Evolutionary conservation across 2,113 vertebrate genomes (phyloP).

Genomic region (Daphoenositta chrysoptera): DNA sequence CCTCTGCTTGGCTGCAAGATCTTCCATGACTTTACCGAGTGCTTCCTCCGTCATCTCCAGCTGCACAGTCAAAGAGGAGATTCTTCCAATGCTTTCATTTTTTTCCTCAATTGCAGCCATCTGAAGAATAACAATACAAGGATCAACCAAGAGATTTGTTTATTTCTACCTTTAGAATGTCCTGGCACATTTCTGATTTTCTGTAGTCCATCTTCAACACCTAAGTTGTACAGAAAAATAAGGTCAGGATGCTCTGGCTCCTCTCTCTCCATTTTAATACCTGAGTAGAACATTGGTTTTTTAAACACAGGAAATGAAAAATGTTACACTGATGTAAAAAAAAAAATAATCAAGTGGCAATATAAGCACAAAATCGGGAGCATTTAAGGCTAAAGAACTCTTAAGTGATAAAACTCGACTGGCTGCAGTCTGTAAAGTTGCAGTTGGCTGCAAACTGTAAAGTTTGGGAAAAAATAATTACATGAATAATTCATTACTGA

Average conservation of each 20-base stretch:
- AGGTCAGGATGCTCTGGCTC: background rate
- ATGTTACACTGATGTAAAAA: background rate
- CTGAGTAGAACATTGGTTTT: background rate
- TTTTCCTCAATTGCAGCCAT: constrained; percentile 64
- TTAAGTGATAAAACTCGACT: rapidly evolving
- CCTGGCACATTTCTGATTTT: background rate
- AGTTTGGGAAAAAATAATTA: too few relatives aligned
- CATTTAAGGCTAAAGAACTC: background rate
- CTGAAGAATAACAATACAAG: constrained; percentile 36
- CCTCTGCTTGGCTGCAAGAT: constrained; percentile 49
- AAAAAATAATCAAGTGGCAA: rapidly evolving
- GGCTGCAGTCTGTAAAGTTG: too few relatives aligned
- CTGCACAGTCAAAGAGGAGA: constrained; percentile 58
- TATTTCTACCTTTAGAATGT: background rate
- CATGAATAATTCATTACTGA: background rate
- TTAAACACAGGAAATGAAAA: background rate
- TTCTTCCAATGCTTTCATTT: constrained; percentile 62
- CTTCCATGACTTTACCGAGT: constrained; percentile 43
- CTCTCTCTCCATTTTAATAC: background rate
- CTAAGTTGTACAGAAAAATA: background rate
- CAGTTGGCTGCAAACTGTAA: too few relatives aligned
- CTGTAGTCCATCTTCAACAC: background rate
- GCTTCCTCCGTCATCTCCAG: constrained; percentile 68
- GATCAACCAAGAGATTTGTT: background rate
- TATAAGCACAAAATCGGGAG: background rate